Evolutionary conservation across 2,113 vertebrate genomes (phyloP).

Genomic region (Gorsachius goisagi): DNA sequence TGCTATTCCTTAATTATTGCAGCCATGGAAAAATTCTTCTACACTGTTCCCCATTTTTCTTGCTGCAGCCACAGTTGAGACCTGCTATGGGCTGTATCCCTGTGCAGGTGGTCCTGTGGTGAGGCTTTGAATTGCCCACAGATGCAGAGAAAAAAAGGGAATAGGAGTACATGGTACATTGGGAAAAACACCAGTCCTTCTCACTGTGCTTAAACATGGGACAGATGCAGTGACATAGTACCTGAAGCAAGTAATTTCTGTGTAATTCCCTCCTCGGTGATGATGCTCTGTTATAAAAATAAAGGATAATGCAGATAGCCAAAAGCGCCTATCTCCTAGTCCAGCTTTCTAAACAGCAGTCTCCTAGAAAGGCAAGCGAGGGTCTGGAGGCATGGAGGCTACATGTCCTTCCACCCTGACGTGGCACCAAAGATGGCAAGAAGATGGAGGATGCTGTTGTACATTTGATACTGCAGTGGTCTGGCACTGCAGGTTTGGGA

Average conservation of each 20-base stretch:
- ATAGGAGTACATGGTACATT: not conserved
- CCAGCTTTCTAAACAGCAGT: not conserved
- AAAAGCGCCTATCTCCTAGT: not conserved
- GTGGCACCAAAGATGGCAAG: not conserved
- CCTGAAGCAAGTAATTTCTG: not conserved
- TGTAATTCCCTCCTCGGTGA: not conserved
- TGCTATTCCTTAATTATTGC: not conserved
- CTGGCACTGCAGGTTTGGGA: not conserved
- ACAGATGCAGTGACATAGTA: not conserved
- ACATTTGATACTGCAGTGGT: not conserved
- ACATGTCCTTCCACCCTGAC: not conserved
- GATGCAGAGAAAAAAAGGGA: not conserved
- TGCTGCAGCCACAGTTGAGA: not conserved
- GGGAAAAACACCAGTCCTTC: not conserved
- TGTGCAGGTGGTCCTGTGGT: not conserved
- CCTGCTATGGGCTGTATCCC: not conserved
- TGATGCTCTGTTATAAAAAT: not conserved
- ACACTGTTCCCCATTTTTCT: not conserved
- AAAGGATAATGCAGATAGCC: not conserved
- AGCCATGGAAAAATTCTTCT: not conserved
- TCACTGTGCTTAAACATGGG: not conserved
- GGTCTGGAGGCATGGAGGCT: not conserved
- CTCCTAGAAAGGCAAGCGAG: not conserved
- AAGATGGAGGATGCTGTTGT: constrained; percentile 6
- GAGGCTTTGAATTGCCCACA: not conserved